Evolutionary conservation across 2,113 vertebrate genomes (phyloP).

Genomic region (Puntigrus tetrazona): DNA sequence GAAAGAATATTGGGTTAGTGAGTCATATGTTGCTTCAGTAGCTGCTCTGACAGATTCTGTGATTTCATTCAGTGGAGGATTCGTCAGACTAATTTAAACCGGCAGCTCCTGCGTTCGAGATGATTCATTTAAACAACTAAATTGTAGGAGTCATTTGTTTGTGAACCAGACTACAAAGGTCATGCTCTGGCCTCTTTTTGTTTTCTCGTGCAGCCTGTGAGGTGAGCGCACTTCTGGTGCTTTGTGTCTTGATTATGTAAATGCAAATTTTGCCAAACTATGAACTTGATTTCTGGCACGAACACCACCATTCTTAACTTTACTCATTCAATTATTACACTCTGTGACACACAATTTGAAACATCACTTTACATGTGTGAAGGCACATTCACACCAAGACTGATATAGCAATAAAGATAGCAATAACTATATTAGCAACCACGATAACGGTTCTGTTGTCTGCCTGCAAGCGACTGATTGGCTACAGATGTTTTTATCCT

Average conservation of each 20-base stretch:
- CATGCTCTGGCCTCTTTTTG: not conserved
- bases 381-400: not conserved
- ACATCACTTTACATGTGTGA: not conserved
- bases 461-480: no score
- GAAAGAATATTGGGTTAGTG: conserved; percentile 6
- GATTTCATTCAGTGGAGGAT: conserved; percentile 28
- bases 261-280: not conserved
- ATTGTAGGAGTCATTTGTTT: not conserved
- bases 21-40: conserved; percentile 18
- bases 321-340: not conserved
- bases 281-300: not conserved
- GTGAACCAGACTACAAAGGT: not conserved
- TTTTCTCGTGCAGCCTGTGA: not conserved
- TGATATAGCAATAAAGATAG: not conserved
- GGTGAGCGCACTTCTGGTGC: not conserved
- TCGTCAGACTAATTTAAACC: not conserved
- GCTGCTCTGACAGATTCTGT: not conserved
- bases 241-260: not conserved
- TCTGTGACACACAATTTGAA: not conserved
- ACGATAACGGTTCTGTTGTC: no score
- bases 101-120: not conserved
- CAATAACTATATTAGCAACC: not conserved
- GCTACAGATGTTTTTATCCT: no score
- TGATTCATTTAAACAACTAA: not conserved
- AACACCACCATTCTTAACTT: not conserved